phyloP scores from a whole-genome alignment of 1,140 invertebrate species.

The Apis mellifera region DNA sequence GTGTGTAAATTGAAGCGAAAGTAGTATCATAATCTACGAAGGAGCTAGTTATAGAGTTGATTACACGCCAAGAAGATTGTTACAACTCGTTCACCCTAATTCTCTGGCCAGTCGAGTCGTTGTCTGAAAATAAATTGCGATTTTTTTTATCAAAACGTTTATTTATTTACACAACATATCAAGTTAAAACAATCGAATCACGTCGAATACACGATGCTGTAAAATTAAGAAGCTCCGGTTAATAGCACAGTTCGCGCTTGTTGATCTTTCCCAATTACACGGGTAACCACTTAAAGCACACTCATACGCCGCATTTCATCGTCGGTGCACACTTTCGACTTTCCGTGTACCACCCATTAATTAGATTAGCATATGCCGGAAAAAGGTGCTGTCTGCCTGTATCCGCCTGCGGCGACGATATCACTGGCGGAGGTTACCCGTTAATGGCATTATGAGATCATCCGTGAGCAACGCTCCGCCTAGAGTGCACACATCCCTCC shows the following conservation, averaged over 20 bases:
- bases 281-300: slow-evolving; percentile 30
- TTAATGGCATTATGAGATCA: slow-evolving; percentile 55
- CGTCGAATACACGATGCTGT: too few relatives aligned
- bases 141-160: too few relatives aligned
- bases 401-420: slow-evolving; percentile 39
- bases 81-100: too few relatives aligned
- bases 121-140: too few relatives aligned
- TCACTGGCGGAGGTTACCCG: not conserved
- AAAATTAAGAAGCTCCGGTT: too few relatives aligned
- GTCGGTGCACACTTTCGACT: not conserved
- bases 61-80: too few relatives aligned
- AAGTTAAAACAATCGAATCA: too few relatives aligned
- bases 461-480: slow-evolving; percentile 4
- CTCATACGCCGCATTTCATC: not conserved
- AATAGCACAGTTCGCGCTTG: slow-evolving; percentile 5
- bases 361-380: slow-evolving; percentile 64
- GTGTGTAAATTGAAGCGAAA: too few relatives aligned
- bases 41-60: too few relatives aligned
- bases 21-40: too few relatives aligned
- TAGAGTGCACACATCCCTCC: not conserved
- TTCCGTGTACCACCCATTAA: slow-evolving; percentile 53
- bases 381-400: slow-evolving; percentile 57
- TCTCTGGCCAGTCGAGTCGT: too few relatives aligned
- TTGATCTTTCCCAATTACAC: slow-evolving; percentile 38
- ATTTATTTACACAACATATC: too few relatives aligned